A percentile compares a stretch with the other conserved stretches of the same genome.
Evolutionary conservation across 1,140 invertebrate species (phyloP).

Genomic region (Acromyrmex charruanus): DNA sequence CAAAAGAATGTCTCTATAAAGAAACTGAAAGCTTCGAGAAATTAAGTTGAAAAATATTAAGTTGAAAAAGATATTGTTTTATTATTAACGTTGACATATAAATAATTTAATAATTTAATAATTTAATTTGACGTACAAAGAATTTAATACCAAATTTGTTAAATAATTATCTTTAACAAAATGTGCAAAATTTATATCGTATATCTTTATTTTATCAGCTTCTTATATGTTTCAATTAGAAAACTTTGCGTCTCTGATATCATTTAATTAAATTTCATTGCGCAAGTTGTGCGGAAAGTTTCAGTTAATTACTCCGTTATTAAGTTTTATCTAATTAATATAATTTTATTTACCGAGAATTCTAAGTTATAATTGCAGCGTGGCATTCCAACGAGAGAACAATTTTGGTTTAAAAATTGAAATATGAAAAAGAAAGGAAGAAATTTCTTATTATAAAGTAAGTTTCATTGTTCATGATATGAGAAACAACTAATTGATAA

Average conservation of each 20-base stretch:
- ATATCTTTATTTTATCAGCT: constrained; percentile 10
- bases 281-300: constrained; percentile 25
- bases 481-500: neutral
- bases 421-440: neutral
- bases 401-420: neutral
- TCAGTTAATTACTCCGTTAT: constrained; percentile 24
- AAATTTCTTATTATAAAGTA: neutral
- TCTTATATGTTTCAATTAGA: constrained; percentile 7
- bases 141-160: neutral
- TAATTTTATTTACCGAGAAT: constrained; percentile 14
- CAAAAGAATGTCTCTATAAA: neutral
- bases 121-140: too few species aligned
- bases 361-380: neutral
- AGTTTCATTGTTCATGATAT: neutral
- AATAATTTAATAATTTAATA: too few species aligned
- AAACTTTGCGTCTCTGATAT: constrained; percentile 10
- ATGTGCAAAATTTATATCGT: neutral
- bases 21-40: neutral
- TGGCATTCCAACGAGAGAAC: neutral
- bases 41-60: neutral
- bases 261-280: constrained; percentile 43
- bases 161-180: neutral
- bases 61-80: neutral
- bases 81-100: too few species aligned
- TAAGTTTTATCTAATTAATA: constrained; percentile 36